Evolutionary conservation across 2,797 vertebrate species (phyloP).

Genomic region (Rallus crepitans): DNA sequence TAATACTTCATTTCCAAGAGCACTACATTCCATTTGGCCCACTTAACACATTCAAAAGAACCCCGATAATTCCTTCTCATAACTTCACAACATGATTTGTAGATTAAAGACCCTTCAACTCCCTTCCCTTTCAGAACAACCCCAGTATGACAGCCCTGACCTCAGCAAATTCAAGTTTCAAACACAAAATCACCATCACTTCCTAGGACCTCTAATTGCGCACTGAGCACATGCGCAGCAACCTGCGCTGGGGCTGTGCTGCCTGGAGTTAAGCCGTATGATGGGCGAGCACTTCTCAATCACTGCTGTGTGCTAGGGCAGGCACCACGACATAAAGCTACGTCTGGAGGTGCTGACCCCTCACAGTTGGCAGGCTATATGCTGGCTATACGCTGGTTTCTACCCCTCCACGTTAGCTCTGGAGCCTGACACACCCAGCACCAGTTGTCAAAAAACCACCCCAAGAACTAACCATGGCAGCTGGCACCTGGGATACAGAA

Average conservation of each 20-base stretch:
- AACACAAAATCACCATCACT: background rate
- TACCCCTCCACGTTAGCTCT: background rate
- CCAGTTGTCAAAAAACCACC: rapidly evolving
- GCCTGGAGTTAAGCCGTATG: rapidly evolving
- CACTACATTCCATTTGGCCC: background rate
- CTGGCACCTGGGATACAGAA: background rate
- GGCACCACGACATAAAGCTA: background rate
- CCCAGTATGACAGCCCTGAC: rapidly evolving
- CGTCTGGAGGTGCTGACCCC: background rate
- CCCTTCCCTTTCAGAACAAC: background rate
- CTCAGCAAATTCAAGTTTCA: background rate
- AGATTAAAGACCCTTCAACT: background rate
- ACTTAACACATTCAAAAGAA: background rate
- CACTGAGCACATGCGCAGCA: background rate
- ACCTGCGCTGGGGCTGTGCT: background rate
- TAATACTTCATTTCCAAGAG: background rate
- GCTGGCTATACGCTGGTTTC: background rate
- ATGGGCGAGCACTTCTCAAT: background rate
- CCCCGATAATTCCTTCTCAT: background rate
- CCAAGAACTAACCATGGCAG: background rate
- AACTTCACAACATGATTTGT: background rate
- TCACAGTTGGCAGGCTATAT: background rate
- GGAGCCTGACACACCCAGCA: background rate
- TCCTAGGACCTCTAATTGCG: background rate
- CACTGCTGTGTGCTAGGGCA: background rate